phyloP scores from a whole-genome alignment of 2,888 invertebrate genomes.

The Mesodorylaimus sp. region DNA sequence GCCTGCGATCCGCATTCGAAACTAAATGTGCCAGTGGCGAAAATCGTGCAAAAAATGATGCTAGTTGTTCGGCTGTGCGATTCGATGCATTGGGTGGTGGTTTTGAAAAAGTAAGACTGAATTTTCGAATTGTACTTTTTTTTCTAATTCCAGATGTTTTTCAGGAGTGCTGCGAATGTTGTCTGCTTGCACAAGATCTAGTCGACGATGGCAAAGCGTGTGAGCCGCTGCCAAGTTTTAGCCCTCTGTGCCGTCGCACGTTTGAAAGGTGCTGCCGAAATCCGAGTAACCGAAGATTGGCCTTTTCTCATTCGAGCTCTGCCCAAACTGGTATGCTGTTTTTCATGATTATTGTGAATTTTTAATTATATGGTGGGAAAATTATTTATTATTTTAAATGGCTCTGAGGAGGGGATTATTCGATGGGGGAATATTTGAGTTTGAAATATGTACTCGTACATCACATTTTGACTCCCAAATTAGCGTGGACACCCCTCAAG shows the following conservation, averaged over 20 bases:
- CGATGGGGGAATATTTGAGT: too few relatives aligned
- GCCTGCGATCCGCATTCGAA: constrained; percentile 24
- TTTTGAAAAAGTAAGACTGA: constrained; percentile 16
- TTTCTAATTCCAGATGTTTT: constrained; percentile 3
- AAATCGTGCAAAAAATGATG: constrained; percentile 14
- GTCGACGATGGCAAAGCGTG: constrained; percentile 20
- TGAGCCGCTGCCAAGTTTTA: constrained; percentile 22
- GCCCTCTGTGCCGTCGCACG: constrained; percentile 19
- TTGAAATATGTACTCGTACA: background rate
- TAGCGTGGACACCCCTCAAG: too few relatives aligned
- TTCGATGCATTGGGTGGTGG: constrained; percentile 24
- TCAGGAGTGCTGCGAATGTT: constrained; percentile 29
- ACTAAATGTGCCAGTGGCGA: constrained; percentile 19
- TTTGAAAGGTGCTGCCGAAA: constrained; percentile 24
- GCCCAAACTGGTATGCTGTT: background rate
- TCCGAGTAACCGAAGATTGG: too few relatives aligned
- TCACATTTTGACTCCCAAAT: too few relatives aligned
- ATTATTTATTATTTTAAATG: too few relatives aligned
- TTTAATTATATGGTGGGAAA: too few relatives aligned
- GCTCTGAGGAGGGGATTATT: too few relatives aligned
- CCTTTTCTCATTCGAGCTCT: too few relatives aligned
- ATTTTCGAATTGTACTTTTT: background rate
- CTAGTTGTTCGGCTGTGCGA: constrained; percentile 15
- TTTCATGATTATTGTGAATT: too few relatives aligned
- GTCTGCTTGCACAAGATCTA: constrained; percentile 25